These are phyloP conservation scores for Acleris literana DNA, from an alignment of 2,888 invertebrate genomes.

Conservation along the genomic window DNA sequence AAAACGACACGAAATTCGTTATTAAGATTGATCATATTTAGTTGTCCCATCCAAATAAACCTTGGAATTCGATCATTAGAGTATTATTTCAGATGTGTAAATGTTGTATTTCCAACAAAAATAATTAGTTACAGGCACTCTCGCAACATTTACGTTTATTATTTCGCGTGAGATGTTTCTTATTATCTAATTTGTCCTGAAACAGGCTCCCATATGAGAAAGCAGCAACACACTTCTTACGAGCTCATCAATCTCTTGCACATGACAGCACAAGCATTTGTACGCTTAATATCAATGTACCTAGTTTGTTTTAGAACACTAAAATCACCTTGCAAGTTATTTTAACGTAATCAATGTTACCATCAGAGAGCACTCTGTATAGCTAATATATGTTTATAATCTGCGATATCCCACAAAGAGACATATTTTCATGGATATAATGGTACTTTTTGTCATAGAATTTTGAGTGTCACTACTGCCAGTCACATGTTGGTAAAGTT, in stretches of 20 bases:
- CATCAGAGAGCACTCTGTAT: constrained; percentile 12
- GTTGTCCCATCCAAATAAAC: no score
- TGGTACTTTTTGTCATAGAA: constrained; percentile 1
- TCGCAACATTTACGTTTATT: constrained; percentile 4
- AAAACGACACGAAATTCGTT: no score
- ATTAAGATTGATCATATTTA: no score
- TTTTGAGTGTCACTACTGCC: not conserved
- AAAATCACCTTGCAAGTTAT: constrained; percentile 1
- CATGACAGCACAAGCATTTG: constrained; percentile 6
- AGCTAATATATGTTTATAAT: constrained; percentile 19
- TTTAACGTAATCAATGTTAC: no score
- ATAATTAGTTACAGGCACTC: constrained; percentile 1
- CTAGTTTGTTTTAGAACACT: not conserved
- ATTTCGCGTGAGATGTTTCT: constrained; percentile 4
- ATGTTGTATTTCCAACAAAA: constrained; percentile 25
- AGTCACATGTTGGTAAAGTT: not conserved
- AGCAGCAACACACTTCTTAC: constrained; percentile 6
- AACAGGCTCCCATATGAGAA: constrained; percentile 7
- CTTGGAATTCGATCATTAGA: constrained; percentile 41
- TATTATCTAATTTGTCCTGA: constrained; percentile 25
- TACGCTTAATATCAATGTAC: not conserved
- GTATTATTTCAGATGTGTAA: not conserved
- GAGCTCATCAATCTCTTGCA: constrained; percentile 12
- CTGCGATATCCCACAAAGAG: not conserved
- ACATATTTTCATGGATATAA: not conserved